Base-by-base conservation (phyloP, 1,140 invertebrate genomes). In the Musca vetustissima region DNA sequence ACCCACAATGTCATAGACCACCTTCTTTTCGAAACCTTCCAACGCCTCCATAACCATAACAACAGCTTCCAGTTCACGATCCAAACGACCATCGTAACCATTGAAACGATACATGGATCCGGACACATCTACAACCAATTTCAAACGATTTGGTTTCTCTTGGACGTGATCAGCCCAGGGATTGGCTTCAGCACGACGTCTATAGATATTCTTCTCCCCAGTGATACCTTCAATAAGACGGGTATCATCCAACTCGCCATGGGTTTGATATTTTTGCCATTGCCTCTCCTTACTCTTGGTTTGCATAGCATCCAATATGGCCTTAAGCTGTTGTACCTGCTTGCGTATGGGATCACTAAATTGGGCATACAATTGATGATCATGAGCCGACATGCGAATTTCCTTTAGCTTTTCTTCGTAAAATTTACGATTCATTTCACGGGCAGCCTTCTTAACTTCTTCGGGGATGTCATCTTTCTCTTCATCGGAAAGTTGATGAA, bases 31-130 rank as follows among this genome's bases (percentile, higher is more conserved):
- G 76, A 93, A 95, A 2, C 93, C 94, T 75, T 93, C 89, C 73
- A 98, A 90, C 0, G 95, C 92, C 84, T 98, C 96, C 91, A 98
- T 97, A 1, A 98, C 88, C 84, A 99, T 89, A 1, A 98, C 89
- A 4, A 94, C 91, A 0, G 95, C 93, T 83, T 98, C 96, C 85
- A 98, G 87, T 74, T 96, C 91, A 72, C 95, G 87, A 80, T 98
- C 93, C 52, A 99, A 86, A 66, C 97, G 87, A 15, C 93, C 91
- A 85, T 98, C 97, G 82, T 97, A 95, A 0, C 93, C 90, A 82
- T 97, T 96, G 77, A 97, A 97, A 74, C 90, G 89, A 80, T 98
- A 98, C 96, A 98, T 99, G 69, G 94, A 96, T 1, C 96, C 96
- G 36, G 93, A 96, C 0, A 98, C 94, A 84, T 98, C 97, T 0